Percentiles rank a stretch among this genome's conserved stretches.
phyloP scores from a whole-genome alignment of 2,797 vertebrate genomes.

The Eulemur rubriventer region DNA sequence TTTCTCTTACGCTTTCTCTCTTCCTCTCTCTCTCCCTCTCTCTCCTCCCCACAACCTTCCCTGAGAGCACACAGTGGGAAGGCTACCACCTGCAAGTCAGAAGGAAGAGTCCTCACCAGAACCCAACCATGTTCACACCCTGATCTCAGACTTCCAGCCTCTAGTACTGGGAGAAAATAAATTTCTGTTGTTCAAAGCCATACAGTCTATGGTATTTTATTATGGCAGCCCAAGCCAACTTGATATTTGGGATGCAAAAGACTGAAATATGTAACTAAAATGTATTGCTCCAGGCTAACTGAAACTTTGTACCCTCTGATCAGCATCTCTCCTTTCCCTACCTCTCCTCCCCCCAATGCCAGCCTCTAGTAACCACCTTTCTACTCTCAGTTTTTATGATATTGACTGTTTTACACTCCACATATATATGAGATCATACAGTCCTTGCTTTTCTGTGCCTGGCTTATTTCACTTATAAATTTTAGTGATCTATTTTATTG shows the following conservation, averaged over 20 bases:
- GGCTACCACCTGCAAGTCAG: background rate
- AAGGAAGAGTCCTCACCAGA: background rate
- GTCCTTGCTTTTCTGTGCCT: background rate
- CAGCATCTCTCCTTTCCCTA: background rate
- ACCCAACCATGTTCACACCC: background rate
- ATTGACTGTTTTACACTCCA: background rate
- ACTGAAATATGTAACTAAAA: background rate
- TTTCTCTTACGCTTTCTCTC: background rate
- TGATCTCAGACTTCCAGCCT: background rate
- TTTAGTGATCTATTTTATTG: background rate
- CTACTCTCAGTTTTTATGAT: background rate
- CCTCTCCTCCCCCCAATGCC: background rate
- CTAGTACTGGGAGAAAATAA: background rate
- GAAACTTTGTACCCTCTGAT: background rate
- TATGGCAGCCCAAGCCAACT: background rate
- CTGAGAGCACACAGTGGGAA: background rate
- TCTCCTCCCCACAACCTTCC: background rate
- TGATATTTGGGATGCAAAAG: background rate
- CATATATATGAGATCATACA: background rate
- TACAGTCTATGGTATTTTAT: background rate
- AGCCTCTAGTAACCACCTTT: background rate
- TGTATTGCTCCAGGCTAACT: background rate
- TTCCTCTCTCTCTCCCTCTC: background rate
- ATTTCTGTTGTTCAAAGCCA: background rate
- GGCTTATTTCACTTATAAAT: background rate